Evolutionary conservation across 2,888 invertebrate genomes (phyloP).

Genomic region (Xanthia icteritia): DNA sequence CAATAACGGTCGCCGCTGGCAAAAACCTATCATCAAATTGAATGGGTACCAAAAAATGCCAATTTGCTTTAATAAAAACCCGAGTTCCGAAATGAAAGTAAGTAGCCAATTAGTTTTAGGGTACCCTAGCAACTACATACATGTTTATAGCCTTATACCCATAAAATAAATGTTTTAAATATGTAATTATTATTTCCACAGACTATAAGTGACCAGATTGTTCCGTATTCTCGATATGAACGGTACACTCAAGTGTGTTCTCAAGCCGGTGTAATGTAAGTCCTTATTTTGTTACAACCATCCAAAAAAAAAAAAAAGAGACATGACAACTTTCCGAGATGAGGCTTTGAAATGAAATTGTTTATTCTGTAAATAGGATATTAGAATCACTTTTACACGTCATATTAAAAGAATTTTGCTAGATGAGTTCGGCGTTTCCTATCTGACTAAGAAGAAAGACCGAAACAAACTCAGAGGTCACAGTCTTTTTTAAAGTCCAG

Average conservation of each 20-base stretch:
- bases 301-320: too few species aligned
- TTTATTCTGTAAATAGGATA: too few species aligned
- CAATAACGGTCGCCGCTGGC: constrained; percentile 80
- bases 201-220: background rate
- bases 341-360: too few species aligned
- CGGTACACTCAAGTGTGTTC: background rate
- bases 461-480: too few species aligned
- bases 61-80: constrained; percentile 60
- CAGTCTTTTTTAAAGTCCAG: too few species aligned
- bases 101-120: constrained; percentile 35
- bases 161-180: background rate
- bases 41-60: constrained; percentile 69
- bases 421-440: too few species aligned
- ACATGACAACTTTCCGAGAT: background rate
- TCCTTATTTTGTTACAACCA: background rate
- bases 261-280: background rate
- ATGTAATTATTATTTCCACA: background rate
- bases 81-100: constrained; percentile 53
- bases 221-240: constrained; percentile 6
- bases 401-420: too few species aligned
- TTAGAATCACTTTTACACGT: too few species aligned
- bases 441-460: too few species aligned
- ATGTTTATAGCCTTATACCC: background rate
- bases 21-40: constrained; percentile 78
- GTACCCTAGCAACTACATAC: constrained; percentile 1